Percentiles rank a stretch among this genome's conserved stretches.
phyloP scores from a whole-genome alignment of 1,140 invertebrate species.

The Drosophila grimshawi region DNA sequence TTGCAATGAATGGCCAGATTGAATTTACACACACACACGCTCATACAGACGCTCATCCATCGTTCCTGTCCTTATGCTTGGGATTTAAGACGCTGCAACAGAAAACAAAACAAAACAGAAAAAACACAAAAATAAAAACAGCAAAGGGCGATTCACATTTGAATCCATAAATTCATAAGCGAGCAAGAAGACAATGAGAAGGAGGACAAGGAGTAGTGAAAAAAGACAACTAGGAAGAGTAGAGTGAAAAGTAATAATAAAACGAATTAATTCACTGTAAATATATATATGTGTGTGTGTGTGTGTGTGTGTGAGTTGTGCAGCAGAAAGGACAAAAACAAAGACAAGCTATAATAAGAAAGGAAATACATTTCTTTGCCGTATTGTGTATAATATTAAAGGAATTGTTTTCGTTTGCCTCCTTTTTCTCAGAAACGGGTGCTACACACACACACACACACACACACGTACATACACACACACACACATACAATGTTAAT shows the following conservation, averaged over 20 bases:
- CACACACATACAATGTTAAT: slow-evolving; percentile 1
- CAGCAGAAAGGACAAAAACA: slow-evolving; percentile 63
- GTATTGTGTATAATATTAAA: slow-evolving; percentile 59
- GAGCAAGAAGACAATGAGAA: slow-evolving; percentile 15
- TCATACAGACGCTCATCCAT: not conserved
- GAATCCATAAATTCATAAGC: slow-evolving; percentile 67
- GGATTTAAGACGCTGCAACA: slow-evolving; percentile 22
- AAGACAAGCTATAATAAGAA: slow-evolving; percentile 48
- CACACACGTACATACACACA: slow-evolving; percentile 11
- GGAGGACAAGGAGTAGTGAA: not conserved
- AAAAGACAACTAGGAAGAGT: slow-evolving; percentile 27
- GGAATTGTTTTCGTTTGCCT: slow-evolving; percentile 71
- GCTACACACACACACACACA: slow-evolving; percentile 15
- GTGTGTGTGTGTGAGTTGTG: slow-evolving; percentile 32
- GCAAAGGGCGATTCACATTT: slow-evolving; percentile 41
- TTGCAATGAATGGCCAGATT: slow-evolving; percentile 37
- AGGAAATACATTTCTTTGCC: slow-evolving; percentile 19
- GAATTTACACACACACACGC: slow-evolving; percentile 1
- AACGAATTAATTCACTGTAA: slow-evolving; percentile 73
- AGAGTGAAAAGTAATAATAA: slow-evolving; percentile 68
- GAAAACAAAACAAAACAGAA: slow-evolving; percentile 9
- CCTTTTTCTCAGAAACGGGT: slow-evolving; percentile 65
- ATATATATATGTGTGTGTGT: slow-evolving; percentile 33
- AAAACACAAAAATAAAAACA: slow-evolving; percentile 17
- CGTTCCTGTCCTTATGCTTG: slow-evolving; percentile 8